A percentile compares a stretch with the other conserved stretches of the same genome.
Evolutionary conservation across 2,888 invertebrate species (phyloP).

Genomic region (Caenorhabditis afra): DNA sequence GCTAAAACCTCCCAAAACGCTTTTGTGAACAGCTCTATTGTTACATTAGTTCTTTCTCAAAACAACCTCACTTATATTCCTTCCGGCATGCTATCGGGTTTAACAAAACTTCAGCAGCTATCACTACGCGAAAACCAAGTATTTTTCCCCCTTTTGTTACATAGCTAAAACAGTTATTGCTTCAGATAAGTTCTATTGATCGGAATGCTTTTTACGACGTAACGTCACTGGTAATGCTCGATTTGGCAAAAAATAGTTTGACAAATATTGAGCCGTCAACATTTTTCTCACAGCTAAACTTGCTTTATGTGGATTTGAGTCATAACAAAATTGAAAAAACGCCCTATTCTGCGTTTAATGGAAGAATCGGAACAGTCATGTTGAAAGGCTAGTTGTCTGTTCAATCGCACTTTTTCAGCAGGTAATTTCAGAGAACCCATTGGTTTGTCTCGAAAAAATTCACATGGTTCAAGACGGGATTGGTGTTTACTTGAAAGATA

Average conservation of each 20-base stretch:
- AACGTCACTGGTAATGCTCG: slow-evolving; percentile 78
- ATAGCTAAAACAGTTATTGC: slow-evolving; percentile 16
- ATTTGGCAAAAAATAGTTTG: slow-evolving; percentile 77
- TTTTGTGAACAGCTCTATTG: slow-evolving; percentile 78
- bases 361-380: slow-evolving; percentile 78
- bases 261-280: slow-evolving; percentile 74
- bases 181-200: slow-evolving; percentile 78
- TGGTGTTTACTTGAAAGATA: slow-evolving; percentile 76
- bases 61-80: slow-evolving; percentile 72
- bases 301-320: slow-evolving; percentile 79
- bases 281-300: slow-evolving; percentile 79
- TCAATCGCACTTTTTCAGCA: background rate
- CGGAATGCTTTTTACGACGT: slow-evolving; percentile 79
- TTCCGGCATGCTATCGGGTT: slow-evolving; percentile 72
- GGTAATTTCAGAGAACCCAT: slow-evolving; percentile 78
- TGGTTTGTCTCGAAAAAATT: slow-evolving; percentile 80
- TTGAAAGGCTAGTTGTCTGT: slow-evolving; percentile 76
- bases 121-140: slow-evolving; percentile 79
- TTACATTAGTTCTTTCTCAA: slow-evolving; percentile 73
- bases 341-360: slow-evolving; percentile 80
- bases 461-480: slow-evolving; percentile 80
- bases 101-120: slow-evolving; percentile 77
- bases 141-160: background rate
- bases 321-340: slow-evolving; percentile 75
- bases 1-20: slow-evolving; percentile 70